Conservation (phyloP, 64 coral and sea anemone genomes). For the Dendrophyllia cribrosa region DNA sequence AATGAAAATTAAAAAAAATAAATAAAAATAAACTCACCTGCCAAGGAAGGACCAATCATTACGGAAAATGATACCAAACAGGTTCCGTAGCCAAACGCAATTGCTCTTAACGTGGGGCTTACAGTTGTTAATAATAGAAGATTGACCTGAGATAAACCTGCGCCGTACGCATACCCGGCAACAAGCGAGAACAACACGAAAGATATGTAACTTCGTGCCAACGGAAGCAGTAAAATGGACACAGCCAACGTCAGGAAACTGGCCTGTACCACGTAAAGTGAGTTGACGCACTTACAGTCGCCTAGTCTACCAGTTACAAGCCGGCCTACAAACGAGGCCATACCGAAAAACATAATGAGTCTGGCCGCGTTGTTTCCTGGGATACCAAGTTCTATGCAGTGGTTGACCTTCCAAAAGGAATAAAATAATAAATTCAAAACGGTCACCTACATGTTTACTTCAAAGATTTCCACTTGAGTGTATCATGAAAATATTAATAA, state of each 20-base stretch:
- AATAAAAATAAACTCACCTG: neutral
- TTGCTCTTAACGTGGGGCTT: neutral
- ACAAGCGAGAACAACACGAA: neutral
- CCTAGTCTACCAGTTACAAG: neutral
- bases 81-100: neutral
- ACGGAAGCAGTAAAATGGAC: neutral
- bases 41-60: neutral
- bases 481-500: no score
- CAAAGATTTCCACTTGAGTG: no score
- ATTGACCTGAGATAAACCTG: neutral
- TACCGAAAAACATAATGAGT: neutral
- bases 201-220: neutral
- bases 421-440: neutral
- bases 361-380: neutral
- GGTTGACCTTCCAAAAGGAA: neutral
- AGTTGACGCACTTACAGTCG: neutral
- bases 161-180: neutral
- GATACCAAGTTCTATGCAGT: neutral
- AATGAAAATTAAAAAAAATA: no score
- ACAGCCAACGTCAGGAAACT: neutral
- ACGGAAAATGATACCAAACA: neutral
- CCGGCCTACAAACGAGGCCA: neutral
- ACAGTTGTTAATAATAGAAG: neutral
- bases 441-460: no score
- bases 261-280: neutral